A percentile compares a stretch with the other conserved stretches of the same genome.
Conservation (phyloP, 2,797 vertebrate genomes). For the Paratrypauchen microcephalus region DNA sequence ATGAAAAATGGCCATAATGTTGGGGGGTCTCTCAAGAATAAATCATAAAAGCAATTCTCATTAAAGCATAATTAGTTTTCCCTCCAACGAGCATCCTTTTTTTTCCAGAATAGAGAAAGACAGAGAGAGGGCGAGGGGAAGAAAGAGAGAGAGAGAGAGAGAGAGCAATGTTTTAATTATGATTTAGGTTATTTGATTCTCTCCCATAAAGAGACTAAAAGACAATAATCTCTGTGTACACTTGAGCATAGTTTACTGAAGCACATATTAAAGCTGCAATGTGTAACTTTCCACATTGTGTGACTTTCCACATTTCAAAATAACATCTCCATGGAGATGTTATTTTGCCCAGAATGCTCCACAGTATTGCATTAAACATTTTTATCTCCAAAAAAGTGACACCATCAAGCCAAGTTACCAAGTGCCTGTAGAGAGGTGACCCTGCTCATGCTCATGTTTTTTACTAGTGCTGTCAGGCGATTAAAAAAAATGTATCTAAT, state of each 20-base stretch:
- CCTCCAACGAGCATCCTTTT: slow-evolving; percentile 19
- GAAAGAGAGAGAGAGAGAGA: slow-evolving; percentile 16
- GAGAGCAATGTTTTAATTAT: slow-evolving; percentile 27
- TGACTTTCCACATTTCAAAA: no score
- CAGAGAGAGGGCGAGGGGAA: slow-evolving; percentile 22
- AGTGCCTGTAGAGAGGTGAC: no score
- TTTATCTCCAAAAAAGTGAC: no score
- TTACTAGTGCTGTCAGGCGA: no score
- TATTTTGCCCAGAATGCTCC: no score
- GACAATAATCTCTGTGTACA: slow-evolving; percentile 7
- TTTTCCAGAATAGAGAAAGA: slow-evolving; percentile 28
- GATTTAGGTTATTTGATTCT: slow-evolving; percentile 23
- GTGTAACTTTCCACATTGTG: no score
- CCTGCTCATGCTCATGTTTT: no score
- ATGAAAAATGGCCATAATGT: slow-evolving; percentile 43
- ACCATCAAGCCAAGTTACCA: no score
- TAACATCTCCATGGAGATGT: no score
- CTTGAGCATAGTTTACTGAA: slow-evolving; percentile 3
- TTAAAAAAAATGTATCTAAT: no score
- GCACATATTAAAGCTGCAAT: neutral
- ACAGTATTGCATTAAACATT: neutral
- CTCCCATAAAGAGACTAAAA: slow-evolving; percentile 24
- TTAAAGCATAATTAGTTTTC: slow-evolving; percentile 61
- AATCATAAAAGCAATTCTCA: slow-evolving; percentile 43
- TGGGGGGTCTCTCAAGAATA: slow-evolving; percentile 25